These are phyloP conservation scores for Helleia helle DNA, from an alignment of 2,888 invertebrate genomes.

Conservation along the genomic window DNA sequence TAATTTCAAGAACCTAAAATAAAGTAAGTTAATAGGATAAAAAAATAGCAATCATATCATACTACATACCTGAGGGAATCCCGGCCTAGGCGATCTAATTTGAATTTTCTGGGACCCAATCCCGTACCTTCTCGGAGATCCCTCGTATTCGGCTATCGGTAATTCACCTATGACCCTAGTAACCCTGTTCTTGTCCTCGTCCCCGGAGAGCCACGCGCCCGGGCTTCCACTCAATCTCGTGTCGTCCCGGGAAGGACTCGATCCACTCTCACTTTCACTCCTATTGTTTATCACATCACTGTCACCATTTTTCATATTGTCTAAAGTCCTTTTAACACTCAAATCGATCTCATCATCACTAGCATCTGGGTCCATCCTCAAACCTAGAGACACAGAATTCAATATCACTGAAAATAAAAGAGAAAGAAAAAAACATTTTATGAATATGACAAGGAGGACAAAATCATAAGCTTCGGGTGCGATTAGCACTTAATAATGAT, in stretches of 20 bases:
- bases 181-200: conserved; percentile 59
- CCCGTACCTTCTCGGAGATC: conserved; percentile 91
- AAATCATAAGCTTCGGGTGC: too few relatives aligned
- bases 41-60: too few relatives aligned
- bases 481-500: too few relatives aligned
- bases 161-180: conserved; percentile 84
- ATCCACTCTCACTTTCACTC: conserved; percentile 56
- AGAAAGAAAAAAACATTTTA: conserved; percentile 43
- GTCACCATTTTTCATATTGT: conserved; percentile 68
- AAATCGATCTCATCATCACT: conserved; percentile 68
- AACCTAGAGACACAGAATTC: conserved; percentile 71
- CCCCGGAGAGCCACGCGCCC: conserved; percentile 49
- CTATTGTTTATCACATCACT: conserved; percentile 66
- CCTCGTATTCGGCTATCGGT: conserved; percentile 95
- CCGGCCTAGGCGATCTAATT: conserved; percentile 85
- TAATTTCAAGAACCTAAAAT: too few relatives aligned
- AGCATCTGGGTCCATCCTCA: conserved; percentile 67
- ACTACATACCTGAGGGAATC: conserved; percentile 84
- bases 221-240: conserved; percentile 46
- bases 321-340: conserved; percentile 67
- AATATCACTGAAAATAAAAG: conserved; percentile 71
- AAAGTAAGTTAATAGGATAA: too few relatives aligned
- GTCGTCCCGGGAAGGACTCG: conserved; percentile 47
- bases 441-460: conserved; percentile 31
- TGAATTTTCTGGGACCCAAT: conserved; percentile 81